Evolutionary conservation across 2,113 vertebrate genomes (phyloP).

Genomic region (Eurystomus gularis): DNA sequence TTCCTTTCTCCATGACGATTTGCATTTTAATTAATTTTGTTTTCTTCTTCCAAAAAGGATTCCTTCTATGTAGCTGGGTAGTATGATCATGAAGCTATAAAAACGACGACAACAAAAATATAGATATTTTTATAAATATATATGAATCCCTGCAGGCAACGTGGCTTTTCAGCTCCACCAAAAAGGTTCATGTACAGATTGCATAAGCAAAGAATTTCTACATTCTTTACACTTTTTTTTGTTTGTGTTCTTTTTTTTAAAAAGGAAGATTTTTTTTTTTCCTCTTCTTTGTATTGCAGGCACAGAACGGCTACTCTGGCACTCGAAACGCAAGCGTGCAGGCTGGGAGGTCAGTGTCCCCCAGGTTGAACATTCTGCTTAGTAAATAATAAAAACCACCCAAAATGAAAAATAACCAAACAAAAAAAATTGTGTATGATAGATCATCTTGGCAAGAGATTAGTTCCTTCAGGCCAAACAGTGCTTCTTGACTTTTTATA

Average conservation of each 20-base stretch:
- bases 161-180: slow-evolving; percentile 64
- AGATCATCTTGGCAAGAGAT: slow-evolving; percentile 66
- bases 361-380: slow-evolving; percentile 55
- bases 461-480: slow-evolving; percentile 74
- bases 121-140: slow-evolving; percentile 68
- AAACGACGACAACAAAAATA: slow-evolving; percentile 70
- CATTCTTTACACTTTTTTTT: slow-evolving; percentile 61
- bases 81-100: slow-evolving; percentile 73
- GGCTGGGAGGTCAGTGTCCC: background rate
- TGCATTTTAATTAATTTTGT: background rate
- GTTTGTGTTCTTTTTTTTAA: background rate
- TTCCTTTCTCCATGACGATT: background rate
- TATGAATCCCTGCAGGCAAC: slow-evolving; percentile 70
- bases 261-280: background rate
- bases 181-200: slow-evolving; percentile 71
- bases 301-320: slow-evolving; percentile 65
- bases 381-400: background rate
- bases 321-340: background rate
- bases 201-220: slow-evolving; percentile 67
- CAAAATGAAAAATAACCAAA: background rate
- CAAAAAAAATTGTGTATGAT: background rate
- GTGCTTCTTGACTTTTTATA: slow-evolving; percentile 72
- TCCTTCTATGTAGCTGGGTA: slow-evolving; percentile 33
- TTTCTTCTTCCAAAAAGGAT: slow-evolving; percentile 34
- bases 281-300: slow-evolving; percentile 62